Evolutionary conservation across 2,888 invertebrate genomes (phyloP), one percentile per base, ranked within the genome.

Genomic region (Scaptomyza tumidula): DNA sequence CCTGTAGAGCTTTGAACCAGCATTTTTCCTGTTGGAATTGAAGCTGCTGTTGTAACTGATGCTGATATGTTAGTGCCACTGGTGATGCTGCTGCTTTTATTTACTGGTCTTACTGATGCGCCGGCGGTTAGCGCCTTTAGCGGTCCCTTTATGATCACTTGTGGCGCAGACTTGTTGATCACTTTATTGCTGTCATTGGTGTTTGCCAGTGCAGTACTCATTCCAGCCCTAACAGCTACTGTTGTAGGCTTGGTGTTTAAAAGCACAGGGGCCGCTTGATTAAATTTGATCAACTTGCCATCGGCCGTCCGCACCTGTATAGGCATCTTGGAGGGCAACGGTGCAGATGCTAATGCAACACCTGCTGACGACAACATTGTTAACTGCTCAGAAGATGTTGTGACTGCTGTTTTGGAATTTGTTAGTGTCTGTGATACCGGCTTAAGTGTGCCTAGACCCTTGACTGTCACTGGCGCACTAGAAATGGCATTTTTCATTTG

Each of bases 1-100:
- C 91, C 89, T 7, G 81, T 75, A 4, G 84, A 56, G 33, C 75
- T 86, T 57, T 91, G 90, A 6, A 91, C 71, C 4, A 91, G 31
- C 71, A 91, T 77, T 66, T 90, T 90, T 6, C 86, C 81, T 0
- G 77, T 49, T 6, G 66, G 52, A 9, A 63, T 14, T 16, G 74
- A 46, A 19, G 71, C 7, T 6, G 52, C 5, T 44, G 71, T 24
- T 46, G 54, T 6, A 35, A 49, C 13, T 13, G 41, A 24, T 39
- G 56, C 14, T 44, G 56, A 27, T 53, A 14, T 53, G 48, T 35
- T 45, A 60, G 16, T 60, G 29, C 19, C 52, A 43, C n/a, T 58
- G 24, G 31, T 41, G 24, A 41, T 39, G 49, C 10, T 35, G 49
- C 9, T 35, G 43, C 33, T 41, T 41, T 61, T 57, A 45, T 50